Evolutionary conservation across 2,113 vertebrate genomes (phyloP), one percentile per base, ranked within the genome.

Genomic region (Chroicocephalus ridibundus): DNA sequence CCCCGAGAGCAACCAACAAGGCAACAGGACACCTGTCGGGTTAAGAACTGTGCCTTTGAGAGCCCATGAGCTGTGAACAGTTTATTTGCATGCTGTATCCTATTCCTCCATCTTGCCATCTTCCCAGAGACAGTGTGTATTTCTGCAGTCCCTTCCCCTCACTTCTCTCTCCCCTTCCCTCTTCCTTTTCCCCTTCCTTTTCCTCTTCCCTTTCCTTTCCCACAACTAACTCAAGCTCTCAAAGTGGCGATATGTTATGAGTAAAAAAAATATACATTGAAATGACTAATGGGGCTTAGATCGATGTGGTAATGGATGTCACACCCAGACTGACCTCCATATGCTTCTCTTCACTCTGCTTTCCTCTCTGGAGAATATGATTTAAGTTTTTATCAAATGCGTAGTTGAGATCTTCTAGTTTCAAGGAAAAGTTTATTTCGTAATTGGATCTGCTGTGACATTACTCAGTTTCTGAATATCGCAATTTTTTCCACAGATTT

Each of bases 251-350:
- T 27, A 47, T 27, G 10, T 32, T 62, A 27, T 26, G 86, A 88
- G 16, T 49, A n/a, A 74, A 94, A 82, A 47, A 84, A 42, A 71
- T 32, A 65, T 58, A 49, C 26, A 27, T 32, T 58, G 64, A 93
- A 76, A 96, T 83, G 71, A 92, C 68, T 92, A 75, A 88, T 65
- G 26, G 31, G 29, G n/a, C 61, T 93, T 58, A 82, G 20, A 80
- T 31, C 2, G 6, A 62, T 94, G 90, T n/a, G 27, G 72, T 96
- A 92, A 94, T 94, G 51, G 36, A 75, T 1, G 27, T 92, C 81
- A 92, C 88, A 94, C 88, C 88, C 86, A 83, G 32, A 18, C 42
- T 93, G 85, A 95, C 58, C 66, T 93, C 40, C 46, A 83, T 88
- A 87, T 70, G 54, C 22, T 92, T 80, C 36, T 69, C 77, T 94